These are phyloP conservation scores for Anthopleura sola DNA, from an alignment of 64 coral and sea anemone genomes.

Conservation along the genomic window DNA sequence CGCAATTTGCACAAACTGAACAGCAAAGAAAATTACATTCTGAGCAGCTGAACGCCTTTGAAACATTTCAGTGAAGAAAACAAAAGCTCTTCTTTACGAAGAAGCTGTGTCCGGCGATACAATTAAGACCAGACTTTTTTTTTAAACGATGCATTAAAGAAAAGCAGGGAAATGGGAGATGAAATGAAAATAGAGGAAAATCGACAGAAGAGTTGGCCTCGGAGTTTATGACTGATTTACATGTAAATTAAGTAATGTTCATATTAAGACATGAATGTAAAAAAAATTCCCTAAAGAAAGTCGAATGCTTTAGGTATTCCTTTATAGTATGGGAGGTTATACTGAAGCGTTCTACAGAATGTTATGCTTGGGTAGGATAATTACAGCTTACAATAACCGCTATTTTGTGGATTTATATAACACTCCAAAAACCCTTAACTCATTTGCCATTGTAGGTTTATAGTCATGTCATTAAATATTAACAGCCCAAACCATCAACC, in stretches of 20 bases:
- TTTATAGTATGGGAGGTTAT: not conserved
- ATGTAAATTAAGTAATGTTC: not conserved
- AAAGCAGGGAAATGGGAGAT: not conserved
- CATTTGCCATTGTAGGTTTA: not conserved
- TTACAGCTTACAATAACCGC: not conserved
- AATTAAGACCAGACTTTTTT: too few species aligned
- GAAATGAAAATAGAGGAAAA: not conserved
- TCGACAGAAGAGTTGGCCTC: not conserved
- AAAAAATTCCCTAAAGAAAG: not conserved
- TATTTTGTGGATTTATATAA: not conserved
- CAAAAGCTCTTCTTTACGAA: not conserved
- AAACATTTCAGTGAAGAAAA: not conserved
- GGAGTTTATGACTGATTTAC: not conserved
- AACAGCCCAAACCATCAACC: slow-evolving; percentile 1
- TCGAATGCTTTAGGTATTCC: not conserved
- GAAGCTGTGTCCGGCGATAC: not conserved
- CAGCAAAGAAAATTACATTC: not conserved
- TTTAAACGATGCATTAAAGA: not conserved
- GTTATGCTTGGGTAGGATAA: not conserved
- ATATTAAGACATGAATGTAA: not conserved
- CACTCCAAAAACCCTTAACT: not conserved
- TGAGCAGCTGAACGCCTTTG: not conserved
- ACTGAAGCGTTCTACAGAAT: not conserved
- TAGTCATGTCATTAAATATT: slow-evolving; percentile 21
- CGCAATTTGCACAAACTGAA: not conserved